These are phyloP conservation scores for Chloromyia formosa DNA, from an alignment of 2,888 invertebrate species.

Conservation along the genomic window DNA sequence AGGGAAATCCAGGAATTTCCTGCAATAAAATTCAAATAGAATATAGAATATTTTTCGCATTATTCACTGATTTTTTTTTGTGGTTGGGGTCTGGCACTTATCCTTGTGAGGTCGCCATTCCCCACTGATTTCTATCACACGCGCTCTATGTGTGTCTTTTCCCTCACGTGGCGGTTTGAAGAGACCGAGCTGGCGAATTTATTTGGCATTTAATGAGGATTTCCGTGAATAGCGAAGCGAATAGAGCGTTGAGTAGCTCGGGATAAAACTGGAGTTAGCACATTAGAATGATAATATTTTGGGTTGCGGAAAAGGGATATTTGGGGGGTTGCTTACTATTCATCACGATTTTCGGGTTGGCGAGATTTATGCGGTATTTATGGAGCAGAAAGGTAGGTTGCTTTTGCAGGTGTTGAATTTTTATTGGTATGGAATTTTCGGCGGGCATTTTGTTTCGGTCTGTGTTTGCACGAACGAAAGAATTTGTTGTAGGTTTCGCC, in stretches of 20 bases:
- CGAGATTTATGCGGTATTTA: not conserved
- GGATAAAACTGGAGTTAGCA: slow-evolving; percentile 22
- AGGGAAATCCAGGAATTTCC: slow-evolving; percentile 42
- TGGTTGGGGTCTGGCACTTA: not conserved
- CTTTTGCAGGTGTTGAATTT: too few relatives aligned
- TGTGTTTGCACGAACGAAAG: too few relatives aligned
- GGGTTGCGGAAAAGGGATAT: not conserved
- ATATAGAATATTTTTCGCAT: slow-evolving; percentile 21
- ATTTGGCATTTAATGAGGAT: slow-evolving; percentile 43
- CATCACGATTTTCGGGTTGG: not conserved
- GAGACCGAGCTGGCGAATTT: slow-evolving; percentile 17
- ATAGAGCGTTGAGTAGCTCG: slow-evolving; percentile 1
- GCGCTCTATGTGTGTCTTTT: not conserved
- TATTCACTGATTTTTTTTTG: not conserved
- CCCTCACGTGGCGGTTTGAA: not conserved
- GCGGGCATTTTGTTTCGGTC: too few relatives aligned
- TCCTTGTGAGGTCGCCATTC: not conserved
- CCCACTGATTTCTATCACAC: slow-evolving; percentile 17
- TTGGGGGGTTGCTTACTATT: not conserved
- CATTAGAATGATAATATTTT: slow-evolving; percentile 25
- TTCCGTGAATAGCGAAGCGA: not conserved
- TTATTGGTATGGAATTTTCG: too few relatives aligned
- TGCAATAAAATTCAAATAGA: slow-evolving; percentile 41
- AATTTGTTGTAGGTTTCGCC: too few relatives aligned
- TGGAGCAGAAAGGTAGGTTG: not conserved